These are phyloP conservation scores for Epinephelus malabaricus DNA, from an alignment of 2,797 vertebrate species.

Conservation along the genomic window DNA sequence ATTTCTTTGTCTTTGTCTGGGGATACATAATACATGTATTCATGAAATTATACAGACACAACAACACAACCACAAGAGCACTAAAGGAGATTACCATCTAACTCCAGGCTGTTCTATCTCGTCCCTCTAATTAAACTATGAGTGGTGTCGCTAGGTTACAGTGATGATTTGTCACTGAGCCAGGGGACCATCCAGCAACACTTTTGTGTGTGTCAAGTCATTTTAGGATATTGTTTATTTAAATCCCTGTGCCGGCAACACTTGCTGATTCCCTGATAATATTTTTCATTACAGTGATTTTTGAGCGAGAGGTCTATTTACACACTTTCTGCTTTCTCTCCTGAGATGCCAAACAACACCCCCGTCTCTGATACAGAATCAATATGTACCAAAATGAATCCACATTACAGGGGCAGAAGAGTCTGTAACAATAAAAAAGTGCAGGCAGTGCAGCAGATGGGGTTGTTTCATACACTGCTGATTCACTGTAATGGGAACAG, in stretches of 20 bases:
- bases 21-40: neutral
- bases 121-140: slow-evolving; percentile 54
- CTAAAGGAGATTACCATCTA: slow-evolving; percentile 36
- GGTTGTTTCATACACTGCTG: slow-evolving; percentile 69
- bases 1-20: neutral
- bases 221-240: slow-evolving; percentile 13
- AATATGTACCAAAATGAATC: slow-evolving; percentile 51
- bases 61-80: slow-evolving; percentile 6
- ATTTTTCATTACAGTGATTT: slow-evolving; percentile 1
- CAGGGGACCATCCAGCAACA: slow-evolving; percentile 28
- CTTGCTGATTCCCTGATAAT: neutral
- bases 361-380: slow-evolving; percentile 36
- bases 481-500: slow-evolving; percentile 67
- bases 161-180: slow-evolving; percentile 34
- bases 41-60: slow-evolving; percentile 19
- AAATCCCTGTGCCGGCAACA: slow-evolving; percentile 2
- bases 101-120: slow-evolving; percentile 20
- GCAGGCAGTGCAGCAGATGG: slow-evolving; percentile 64
- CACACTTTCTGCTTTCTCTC: neutral
- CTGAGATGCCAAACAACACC: slow-evolving; percentile 18
- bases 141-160: slow-evolving; percentile 53
- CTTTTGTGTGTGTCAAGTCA: slow-evolving; percentile 36
- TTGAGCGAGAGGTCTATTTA: neutral
- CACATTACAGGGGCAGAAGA: slow-evolving; percentile 34
- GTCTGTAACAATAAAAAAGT: slow-evolving; percentile 54